phyloP scores from a whole-genome alignment of 2,113 vertebrate species.

The Pristiophorus japonicus region DNA sequence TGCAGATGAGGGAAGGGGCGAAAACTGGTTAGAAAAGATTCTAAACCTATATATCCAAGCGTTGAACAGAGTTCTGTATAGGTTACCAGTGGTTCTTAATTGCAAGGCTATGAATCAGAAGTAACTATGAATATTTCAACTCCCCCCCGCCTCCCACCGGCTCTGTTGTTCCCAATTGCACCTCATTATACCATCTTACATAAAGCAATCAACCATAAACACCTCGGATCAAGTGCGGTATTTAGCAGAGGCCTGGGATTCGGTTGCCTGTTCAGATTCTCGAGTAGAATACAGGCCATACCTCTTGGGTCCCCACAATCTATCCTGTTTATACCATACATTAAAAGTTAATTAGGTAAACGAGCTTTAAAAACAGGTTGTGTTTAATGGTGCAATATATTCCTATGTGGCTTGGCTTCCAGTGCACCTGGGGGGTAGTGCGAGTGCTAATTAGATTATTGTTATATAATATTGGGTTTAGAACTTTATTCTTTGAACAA shows the following conservation, averaged over 20 bases:
- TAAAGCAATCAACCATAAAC: constrained; percentile 3
- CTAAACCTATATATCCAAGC: neutral
- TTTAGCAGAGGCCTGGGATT: neutral
- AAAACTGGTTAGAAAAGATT: neutral
- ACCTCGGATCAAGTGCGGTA: neutral
- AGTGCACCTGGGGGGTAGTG: neutral
- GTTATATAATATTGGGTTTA: neutral
- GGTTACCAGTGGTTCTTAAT: neutral
- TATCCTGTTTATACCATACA: constrained; percentile 1
- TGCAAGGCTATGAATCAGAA: neutral
- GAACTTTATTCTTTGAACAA: neutral
- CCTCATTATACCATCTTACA: neutral
- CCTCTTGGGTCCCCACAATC: neutral
- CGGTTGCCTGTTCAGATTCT: constrained; percentile 5
- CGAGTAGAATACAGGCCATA: neutral
- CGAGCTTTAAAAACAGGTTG: neutral
- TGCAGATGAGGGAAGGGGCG: neutral
- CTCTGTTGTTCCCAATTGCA: neutral
- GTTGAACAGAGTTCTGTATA: neutral
- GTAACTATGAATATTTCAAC: neutral
- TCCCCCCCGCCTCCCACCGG: too few species aligned
- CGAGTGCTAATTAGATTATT: neutral
- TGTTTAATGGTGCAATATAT: neutral
- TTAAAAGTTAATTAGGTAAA: constrained; percentile 30
- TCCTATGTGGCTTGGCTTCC: neutral